Base-by-base conservation (phyloP, 2,113 vertebrate species). In the Odontesthes bonariensis region DNA sequence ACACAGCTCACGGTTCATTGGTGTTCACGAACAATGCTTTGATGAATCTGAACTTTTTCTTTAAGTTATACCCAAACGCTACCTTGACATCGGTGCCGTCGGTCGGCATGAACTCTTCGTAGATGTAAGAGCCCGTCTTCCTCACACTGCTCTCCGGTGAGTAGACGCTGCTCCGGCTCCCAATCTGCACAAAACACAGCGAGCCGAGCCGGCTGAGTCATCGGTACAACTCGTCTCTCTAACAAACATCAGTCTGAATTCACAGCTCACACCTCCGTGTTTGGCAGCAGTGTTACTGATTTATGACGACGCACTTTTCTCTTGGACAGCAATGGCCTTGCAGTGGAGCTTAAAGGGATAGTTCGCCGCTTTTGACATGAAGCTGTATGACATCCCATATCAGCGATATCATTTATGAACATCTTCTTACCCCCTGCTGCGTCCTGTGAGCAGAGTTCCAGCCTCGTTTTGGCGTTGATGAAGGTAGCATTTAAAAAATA, bases 1-100 rank as follows among this genome's bases (percentile, higher is more conserved):
- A 56, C 8, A 33, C 2, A 3, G 27, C 3, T 27, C 27, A 27
- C 27, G 3, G 1, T 27, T 27, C 27, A 27, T 27, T 27, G 27
- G 27, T 27, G 27, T 27, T 27, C 27, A 27, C 27, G 3, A 3
- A 27, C 27, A 27, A 3, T 27, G 27, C n/a, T n/a, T n/a, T n/a
- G n/a, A n/a, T n/a, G n/a, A n/a, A n/a, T n/a, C n/a, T n/a, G n/a
- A n/a, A n/a, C n/a, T n/a, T n/a, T n/a, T n/a, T n/a, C n/a, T n/a
- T n/a, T n/a, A n/a, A n/a, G n/a, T n/a, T n/a, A n/a, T n/a, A n/a
- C n/a, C n/a, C n/a, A n/a, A n/a, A n/a, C n/a, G n/a, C n/a, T 89
- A 99, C 98, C 97, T 99, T 99, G 11, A 99, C 98, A 81, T 99
- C 98, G 0, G 98, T 99, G 79, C 98, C 98, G 55, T 99, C 98